Conservation (phyloP, 2,888 invertebrate genomes). For the Eugnorisma glareosa region DNA sequence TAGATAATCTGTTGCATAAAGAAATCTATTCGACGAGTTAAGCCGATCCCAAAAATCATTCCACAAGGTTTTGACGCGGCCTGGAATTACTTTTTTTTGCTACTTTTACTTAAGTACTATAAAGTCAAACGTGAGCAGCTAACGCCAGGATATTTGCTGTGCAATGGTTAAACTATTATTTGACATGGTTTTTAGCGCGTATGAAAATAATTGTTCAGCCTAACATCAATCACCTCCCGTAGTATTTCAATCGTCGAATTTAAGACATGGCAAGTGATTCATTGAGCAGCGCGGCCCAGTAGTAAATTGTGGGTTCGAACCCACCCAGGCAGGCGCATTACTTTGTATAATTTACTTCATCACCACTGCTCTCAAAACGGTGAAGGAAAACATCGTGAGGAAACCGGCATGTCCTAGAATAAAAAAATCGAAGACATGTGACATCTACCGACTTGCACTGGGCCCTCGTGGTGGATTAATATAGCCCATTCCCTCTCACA, state of each 20-base stretch:
- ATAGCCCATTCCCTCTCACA: too few relatives aligned
- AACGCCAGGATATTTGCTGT: background rate
- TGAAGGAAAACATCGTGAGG: too few relatives aligned
- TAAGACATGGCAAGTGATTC: slow-evolving; percentile 12
- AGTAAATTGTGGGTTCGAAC: too few relatives aligned
- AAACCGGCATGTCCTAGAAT: too few relatives aligned
- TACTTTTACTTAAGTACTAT: background rate
- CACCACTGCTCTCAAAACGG: too few relatives aligned
- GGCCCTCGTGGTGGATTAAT: too few relatives aligned
- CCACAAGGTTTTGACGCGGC: background rate
- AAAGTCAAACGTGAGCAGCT: background rate
- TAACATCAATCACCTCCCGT: background rate
- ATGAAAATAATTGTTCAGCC: background rate
- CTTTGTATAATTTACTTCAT: too few relatives aligned
- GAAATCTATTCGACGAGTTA: background rate
- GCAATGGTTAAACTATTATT: background rate
- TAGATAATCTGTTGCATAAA: background rate
- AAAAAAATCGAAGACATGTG: too few relatives aligned
- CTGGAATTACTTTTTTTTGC: background rate
- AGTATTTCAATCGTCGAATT: background rate
- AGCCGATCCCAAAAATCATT: background rate
- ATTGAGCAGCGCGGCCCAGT: too few relatives aligned
- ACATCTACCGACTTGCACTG: too few relatives aligned
- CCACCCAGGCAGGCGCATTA: too few relatives aligned
- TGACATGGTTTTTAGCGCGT: background rate